Base-by-base conservation (phyloP, 2,797 vertebrate genomes). In the Anguilla marmorata region DNA sequence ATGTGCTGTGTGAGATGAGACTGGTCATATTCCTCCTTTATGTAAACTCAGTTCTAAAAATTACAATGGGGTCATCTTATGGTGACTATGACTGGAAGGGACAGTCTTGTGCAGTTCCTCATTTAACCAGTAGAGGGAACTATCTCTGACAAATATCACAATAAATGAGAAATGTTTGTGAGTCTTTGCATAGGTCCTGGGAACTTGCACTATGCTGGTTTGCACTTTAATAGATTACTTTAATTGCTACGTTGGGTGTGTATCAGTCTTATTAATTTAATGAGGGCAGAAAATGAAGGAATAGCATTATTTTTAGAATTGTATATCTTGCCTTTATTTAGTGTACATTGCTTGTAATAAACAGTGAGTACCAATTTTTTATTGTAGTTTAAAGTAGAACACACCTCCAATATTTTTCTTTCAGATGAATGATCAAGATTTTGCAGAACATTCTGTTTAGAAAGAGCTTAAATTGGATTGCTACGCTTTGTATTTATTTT, bases 121-220 rank as follows among this genome's bases (percentile, higher is more conserved):
- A 58, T 66, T 88, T 89, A 85, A 88, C 91, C 93, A 92, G 90
- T 88, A 88, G 92, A 91, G 91, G 91, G 92, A 69, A n/a, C 85
- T 80, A 79, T 45, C 21, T 50, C 24, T 82, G 74, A 76, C 8
- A 76, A 76, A 76, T 76, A 14, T 37, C 69, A 74, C 0, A 9
- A 33, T 74, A 14, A 27, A 6, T 66, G n/a, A 66, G 9, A 60
- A 30, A 74, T 41, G 72, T 76, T 74, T 37, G 30, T 48, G 21
- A 8, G 72, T 76, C 72, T 76, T 12, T 6, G 16, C 30, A 3
- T 6, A 79, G 14, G 33, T 79, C 74, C 37, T 79, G 74, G n/a
- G 74, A 19, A 45, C 45, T 19, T 72, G 69, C 33, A 6, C 14
- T 76, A 1, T 21, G 16, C 74, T 45, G 37, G 37, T 19, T 45